phyloP scores from a whole-genome alignment of 1,140 invertebrate species.

The Ceratoteleas bidentatus region DNA sequence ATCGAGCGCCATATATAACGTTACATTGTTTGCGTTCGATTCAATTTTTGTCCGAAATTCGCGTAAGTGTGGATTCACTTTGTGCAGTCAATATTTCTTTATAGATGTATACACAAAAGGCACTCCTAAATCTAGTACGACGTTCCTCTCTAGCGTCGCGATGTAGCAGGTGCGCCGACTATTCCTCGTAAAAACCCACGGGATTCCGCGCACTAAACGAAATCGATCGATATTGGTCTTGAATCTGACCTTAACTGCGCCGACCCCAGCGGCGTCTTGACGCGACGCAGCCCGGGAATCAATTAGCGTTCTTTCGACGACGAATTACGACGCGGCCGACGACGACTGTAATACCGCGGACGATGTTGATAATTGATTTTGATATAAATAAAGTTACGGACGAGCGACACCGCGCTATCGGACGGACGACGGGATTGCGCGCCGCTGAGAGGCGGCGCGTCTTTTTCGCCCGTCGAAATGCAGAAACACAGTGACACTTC shows the following conservation, averaged over 20 bases:
- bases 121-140: slow-evolving; percentile 56
- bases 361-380: slow-evolving; percentile 24
- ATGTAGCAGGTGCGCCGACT: slow-evolving; percentile 62
- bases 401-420: slow-evolving; percentile 2
- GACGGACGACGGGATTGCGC: neutral
- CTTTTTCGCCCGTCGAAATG: slow-evolving; percentile 10
- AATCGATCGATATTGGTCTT: slow-evolving; percentile 57
- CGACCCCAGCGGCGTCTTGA: slow-evolving; percentile 20
- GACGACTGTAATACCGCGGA: slow-evolving; percentile 9
- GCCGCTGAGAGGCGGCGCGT: neutral
- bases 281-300: slow-evolving; percentile 39
- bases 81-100: slow-evolving; percentile 57
- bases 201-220: slow-evolving; percentile 58
- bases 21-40: slow-evolving; percentile 36
- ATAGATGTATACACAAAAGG: slow-evolving; percentile 60
- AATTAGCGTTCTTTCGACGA: slow-evolving; percentile 34
- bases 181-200: slow-evolving; percentile 62
- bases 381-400: slow-evolving; percentile 23
- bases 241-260: slow-evolving; percentile 58
- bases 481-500: slow-evolving; percentile 22
- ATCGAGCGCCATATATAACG: too few relatives aligned
- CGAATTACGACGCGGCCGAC: slow-evolving; percentile 11
- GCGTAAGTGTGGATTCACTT: slow-evolving; percentile 45
- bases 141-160: slow-evolving; percentile 51
- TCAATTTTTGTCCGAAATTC: slow-evolving; percentile 48